phyloP scores from a whole-genome alignment of 2,113 vertebrate genomes.

The Notarius lentiginosus region DNA sequence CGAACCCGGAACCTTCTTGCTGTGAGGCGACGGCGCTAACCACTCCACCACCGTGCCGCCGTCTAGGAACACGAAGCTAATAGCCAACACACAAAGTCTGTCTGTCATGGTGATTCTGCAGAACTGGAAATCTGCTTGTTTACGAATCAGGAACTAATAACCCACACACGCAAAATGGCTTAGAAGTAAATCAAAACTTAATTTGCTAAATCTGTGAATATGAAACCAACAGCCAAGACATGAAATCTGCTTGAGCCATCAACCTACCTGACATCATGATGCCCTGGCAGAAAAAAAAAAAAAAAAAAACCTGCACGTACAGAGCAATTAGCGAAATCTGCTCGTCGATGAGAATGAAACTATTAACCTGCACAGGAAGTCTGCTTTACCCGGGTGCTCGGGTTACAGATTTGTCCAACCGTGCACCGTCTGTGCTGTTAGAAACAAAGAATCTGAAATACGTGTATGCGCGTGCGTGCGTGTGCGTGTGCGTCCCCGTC shows the following conservation, averaged over 20 bases:
- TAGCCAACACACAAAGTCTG: not conserved
- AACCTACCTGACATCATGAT: not conserved
- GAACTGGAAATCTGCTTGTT: not conserved
- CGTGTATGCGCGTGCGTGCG: not conserved
- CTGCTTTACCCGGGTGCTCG: not conserved
- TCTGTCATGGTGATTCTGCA: too few species aligned
- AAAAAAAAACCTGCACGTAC: not conserved
- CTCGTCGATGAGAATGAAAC: not conserved
- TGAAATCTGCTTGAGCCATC: not conserved
- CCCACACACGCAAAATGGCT: not conserved
- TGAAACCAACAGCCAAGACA: not conserved
- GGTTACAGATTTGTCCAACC: not conserved
- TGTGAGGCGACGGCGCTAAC: too few species aligned
- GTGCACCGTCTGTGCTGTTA: constrained; percentile 8
- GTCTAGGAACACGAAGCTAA: not conserved
- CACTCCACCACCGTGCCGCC: too few species aligned
- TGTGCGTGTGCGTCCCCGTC: not conserved
- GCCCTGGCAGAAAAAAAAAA: not conserved
- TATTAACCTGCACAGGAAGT: not conserved
- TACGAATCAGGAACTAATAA: too few species aligned
- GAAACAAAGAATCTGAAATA: not conserved
- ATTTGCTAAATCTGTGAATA: not conserved
- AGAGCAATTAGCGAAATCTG: too few species aligned
- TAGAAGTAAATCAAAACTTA: not conserved
- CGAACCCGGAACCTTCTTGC: too few species aligned